phyloP scores from a whole-genome alignment of 2,797 vertebrate genomes.

The Taeniopygia guttata region DNA sequence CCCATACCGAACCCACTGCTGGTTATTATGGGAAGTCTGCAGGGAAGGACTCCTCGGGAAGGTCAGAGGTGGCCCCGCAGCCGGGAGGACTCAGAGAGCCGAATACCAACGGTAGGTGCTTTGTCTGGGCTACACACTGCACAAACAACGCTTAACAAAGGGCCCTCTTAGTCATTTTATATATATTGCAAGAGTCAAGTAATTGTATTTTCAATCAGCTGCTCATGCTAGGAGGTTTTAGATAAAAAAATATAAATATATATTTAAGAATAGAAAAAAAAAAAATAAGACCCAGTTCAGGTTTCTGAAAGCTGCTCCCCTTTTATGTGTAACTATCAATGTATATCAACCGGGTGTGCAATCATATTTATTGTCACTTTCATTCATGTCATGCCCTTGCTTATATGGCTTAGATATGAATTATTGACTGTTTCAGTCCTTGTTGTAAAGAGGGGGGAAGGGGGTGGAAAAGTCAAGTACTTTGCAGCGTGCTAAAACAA shows the following conservation, averaged over 20 bases:
- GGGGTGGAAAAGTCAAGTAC: slow-evolving; percentile 41
- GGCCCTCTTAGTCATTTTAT: slow-evolving; percentile 60
- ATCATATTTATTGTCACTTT: slow-evolving; percentile 81
- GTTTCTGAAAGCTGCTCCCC: slow-evolving; percentile 50
- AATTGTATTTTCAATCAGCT: slow-evolving; percentile 67
- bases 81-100: slow-evolving; percentile 26
- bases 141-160: slow-evolving; percentile 68
- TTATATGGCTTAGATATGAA: slow-evolving; percentile 78
- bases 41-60: neutral
- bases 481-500: slow-evolving; percentile 4
- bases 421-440: slow-evolving; percentile 76
- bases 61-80: slow-evolving; percentile 32
- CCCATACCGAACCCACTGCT: neutral
- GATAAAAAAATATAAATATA: neutral
- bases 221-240: slow-evolving; percentile 38
- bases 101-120: slow-evolving; percentile 62
- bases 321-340: slow-evolving; percentile 75
- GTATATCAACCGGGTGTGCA: slow-evolving; percentile 74
- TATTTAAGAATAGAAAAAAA: neutral
- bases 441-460: slow-evolving; percentile 45
- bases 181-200: slow-evolving; percentile 65
- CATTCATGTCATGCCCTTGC: slow-evolving; percentile 79
- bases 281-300: neutral
- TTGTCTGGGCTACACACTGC: slow-evolving; percentile 64
- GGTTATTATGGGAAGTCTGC: neutral